Conservation (phyloP, 2,888 invertebrate species). For the Sphaerophoria rueppellii region DNA sequence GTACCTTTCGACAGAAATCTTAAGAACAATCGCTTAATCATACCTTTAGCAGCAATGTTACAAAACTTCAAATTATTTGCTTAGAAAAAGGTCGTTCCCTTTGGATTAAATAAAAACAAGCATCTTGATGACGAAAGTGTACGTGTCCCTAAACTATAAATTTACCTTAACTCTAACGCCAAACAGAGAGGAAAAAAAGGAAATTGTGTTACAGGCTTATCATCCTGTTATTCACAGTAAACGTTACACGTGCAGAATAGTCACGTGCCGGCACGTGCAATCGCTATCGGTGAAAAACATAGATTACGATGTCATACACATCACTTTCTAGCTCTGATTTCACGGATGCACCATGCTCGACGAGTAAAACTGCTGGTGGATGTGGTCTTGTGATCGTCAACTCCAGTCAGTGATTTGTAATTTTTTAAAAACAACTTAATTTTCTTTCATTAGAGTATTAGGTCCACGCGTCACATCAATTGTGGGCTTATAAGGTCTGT, state of each 20-base stretch:
- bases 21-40: conserved; percentile 66
- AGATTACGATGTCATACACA: conserved; percentile 75
- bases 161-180: conserved; percentile 31
- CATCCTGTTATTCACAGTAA: conserved; percentile 75
- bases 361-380: conserved; percentile 30
- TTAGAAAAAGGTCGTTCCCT: conserved; percentile 28
- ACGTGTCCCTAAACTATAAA: neutral
- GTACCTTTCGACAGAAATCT: neutral
- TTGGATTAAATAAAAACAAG: conserved; percentile 31
- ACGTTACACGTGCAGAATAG: conserved; percentile 73
- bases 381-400: conserved; percentile 38
- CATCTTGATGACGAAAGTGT: conserved; percentile 31
- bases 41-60: conserved; percentile 29
- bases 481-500: conserved; percentile 60
- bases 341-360: conserved; percentile 58
- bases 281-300: conserved; percentile 73
- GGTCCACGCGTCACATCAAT: conserved; percentile 62
- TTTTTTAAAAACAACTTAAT: conserved; percentile 70
- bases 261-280: conserved; percentile 74
- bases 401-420: conserved; percentile 67
- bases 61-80: conserved; percentile 60
- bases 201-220: conserved; percentile 68
- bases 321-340: conserved; percentile 73
- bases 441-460: conserved; percentile 68
- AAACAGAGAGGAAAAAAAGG: conserved; percentile 1